These are phyloP conservation scores for Acanthiza pusilla DNA, from an alignment of 2,797 vertebrate species.

Conservation along the genomic window DNA sequence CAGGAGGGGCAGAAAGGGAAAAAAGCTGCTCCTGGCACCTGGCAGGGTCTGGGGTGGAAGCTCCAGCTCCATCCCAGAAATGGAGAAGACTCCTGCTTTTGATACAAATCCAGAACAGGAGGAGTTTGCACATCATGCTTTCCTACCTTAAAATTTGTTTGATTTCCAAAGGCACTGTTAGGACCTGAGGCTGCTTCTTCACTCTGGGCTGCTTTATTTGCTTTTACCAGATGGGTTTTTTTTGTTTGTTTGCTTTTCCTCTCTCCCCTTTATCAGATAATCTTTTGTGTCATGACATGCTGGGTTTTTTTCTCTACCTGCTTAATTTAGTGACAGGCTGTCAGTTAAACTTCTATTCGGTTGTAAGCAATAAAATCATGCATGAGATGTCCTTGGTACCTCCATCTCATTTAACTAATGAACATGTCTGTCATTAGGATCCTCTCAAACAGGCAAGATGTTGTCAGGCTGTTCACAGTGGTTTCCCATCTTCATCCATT, in stretches of 20 bases:
- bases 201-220: not conserved
- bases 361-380: slow-evolving; percentile 62
- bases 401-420: slow-evolving; percentile 55
- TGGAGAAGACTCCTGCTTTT: not conserved
- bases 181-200: not conserved
- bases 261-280: not conserved
- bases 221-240: not conserved
- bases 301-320: not conserved
- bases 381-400: slow-evolving; percentile 45
- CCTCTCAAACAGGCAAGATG: slow-evolving; percentile 5
- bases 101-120: not conserved
- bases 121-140: not conserved
- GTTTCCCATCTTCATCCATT: slow-evolving; percentile 18
- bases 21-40: not conserved
- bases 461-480: slow-evolving; percentile 47
- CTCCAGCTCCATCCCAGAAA: not conserved
- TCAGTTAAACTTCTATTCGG: slow-evolving; percentile 51
- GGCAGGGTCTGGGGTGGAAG: not conserved
- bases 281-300: not conserved
- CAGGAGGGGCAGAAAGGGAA: not conserved
- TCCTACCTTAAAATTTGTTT: not conserved
- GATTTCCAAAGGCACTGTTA: not conserved
- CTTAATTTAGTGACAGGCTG: not conserved
- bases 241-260: too few relatives aligned
- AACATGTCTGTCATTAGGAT: slow-evolving; percentile 48